Evolutionary conservation across 2,888 invertebrate genomes (phyloP), one percentile per base, ranked within the genome.

Genomic region (Lamellibrachia satsuma): DNA sequence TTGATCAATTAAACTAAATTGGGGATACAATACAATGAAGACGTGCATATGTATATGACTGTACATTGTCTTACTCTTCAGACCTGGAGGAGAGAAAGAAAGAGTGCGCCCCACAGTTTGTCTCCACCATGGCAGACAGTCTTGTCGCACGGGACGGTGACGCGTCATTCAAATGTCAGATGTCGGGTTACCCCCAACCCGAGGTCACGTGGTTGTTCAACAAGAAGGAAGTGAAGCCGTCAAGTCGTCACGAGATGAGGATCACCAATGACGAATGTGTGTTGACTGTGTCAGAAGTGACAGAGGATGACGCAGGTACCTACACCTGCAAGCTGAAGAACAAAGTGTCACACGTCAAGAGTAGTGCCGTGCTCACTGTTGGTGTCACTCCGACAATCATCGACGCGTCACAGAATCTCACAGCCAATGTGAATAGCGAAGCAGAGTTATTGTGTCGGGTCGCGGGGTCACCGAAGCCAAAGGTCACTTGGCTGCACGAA

Each of bases 171-270:
- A 39, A n/a, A 7, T 92, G 93, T 92, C 57, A 91, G n/a, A 92
- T 93, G 57, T 51, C 90, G 55, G 95, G 94, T 27, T 91, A 92
- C 22, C 95, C 95, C 27, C 51, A 52, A 27, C 95, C 96, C 3
- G 95, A 93, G 22, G 95, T 96, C 90, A 94, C 94, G 91, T 96
- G 96, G 96, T 93, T 92, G 92, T 92, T 93, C 91, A 94, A 95
- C 92, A 93, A 93, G 22, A 93, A 92, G 90, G 92, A 92, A 39
- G 60, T 93, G 57, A 90, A 60, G 90, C 92, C 75, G 2, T 75
- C 75, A 7, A 93, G 93, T 39, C 91, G 94, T 39, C 93, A 93
- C 15, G 91, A 92, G 60, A 93, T 93, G n/a, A 91, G 90, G 60
- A 57, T 52, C 15, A 55, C 92, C 2, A 93, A 93, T 7, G 92